Percentiles rank a stretch among this genome's conserved stretches.
These are phyloP conservation scores for Xenopus petersii DNA, from an alignment of 2,797 vertebrate species.

Conservation along the genomic window DNA sequence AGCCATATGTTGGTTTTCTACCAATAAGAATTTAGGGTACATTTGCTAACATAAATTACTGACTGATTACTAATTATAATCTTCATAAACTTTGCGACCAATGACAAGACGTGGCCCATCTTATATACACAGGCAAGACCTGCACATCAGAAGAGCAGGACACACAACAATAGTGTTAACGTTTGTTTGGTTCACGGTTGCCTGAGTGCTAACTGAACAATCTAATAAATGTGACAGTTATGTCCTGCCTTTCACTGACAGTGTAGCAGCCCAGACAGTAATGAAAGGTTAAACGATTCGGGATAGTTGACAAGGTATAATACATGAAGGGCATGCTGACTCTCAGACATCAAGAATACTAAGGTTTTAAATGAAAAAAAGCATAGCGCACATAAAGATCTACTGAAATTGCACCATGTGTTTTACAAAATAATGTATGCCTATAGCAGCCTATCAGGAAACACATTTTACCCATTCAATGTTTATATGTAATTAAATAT, in stretches of 20 bases:
- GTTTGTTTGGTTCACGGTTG: constrained; percentile 83
- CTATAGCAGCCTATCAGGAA: too few relatives aligned
- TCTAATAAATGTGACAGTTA: constrained; percentile 99
- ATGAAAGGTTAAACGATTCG: constrained; percentile 99
- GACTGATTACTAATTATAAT: too few relatives aligned
- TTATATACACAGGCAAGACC: constrained; percentile 82
- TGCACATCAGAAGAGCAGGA: constrained; percentile 70
- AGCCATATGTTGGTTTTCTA: too few relatives aligned
- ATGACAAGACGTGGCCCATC: constrained; percentile 93
- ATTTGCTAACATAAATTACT: too few relatives aligned
- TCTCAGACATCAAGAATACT: constrained; percentile 52
- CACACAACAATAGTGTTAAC: constrained; percentile 69
- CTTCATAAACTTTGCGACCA: constrained; percentile 53
- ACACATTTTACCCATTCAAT: too few relatives aligned
- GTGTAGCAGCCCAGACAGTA: constrained; percentile 88
- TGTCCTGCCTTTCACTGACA: constrained; percentile 79
- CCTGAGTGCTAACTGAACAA: constrained; percentile 91
- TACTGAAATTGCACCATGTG: too few relatives aligned
- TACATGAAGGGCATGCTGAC: constrained; percentile 78
- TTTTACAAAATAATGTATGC: too few relatives aligned
- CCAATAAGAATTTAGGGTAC: too few relatives aligned
- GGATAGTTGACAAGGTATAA: constrained; percentile 94
- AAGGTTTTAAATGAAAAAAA: background rate
- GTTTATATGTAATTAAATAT: too few relatives aligned
- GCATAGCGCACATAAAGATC: too few relatives aligned